A percentile compares a stretch with the other conserved stretches of the same genome.
Evolutionary conservation across 2,113 vertebrate species (phyloP).

Genomic region (Antechinus flavipes): DNA sequence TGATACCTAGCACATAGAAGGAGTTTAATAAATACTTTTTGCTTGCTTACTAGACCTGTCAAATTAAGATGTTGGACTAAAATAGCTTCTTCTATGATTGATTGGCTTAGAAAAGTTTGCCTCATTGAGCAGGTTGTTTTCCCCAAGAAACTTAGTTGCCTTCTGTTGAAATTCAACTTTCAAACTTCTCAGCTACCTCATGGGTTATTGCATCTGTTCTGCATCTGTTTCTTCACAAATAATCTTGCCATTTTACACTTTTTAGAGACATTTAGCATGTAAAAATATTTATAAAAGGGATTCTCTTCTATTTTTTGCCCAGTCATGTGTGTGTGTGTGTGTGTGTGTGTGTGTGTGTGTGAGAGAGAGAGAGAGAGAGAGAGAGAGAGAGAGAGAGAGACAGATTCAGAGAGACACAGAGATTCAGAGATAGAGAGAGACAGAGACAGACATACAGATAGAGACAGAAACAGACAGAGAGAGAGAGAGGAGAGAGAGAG

Average conservation of each 20-base stretch:
- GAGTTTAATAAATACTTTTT: conserved; percentile 14
- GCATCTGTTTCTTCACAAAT: conserved; percentile 70
- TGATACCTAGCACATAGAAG: not conserved
- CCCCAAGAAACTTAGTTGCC: conserved; percentile 56
- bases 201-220: conserved; percentile 65
- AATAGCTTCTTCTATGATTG: not conserved
- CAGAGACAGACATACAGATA: too few species aligned
- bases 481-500: not conserved
- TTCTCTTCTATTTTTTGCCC: conserved; percentile 79
- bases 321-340: conserved; percentile 63
- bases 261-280: conserved; percentile 74
- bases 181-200: conserved; percentile 54
- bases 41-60: not conserved
- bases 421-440: conserved; percentile 24
- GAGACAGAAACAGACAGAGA: too few species aligned
- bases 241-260: conserved; percentile 64
- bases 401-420: too few species aligned
- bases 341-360: not conserved
- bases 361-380: conserved; percentile 23
- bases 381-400: too few species aligned
- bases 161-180: conserved; percentile 46
- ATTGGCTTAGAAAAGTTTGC: not conserved
- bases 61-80: not conserved
- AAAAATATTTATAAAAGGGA: conserved; percentile 78
- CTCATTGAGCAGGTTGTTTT: not conserved